Percentiles rank a stretch among this genome's conserved stretches.
Evolutionary conservation across 2,797 vertebrate species (phyloP).

Genomic region (Myiotriccus ornatus): DNA sequence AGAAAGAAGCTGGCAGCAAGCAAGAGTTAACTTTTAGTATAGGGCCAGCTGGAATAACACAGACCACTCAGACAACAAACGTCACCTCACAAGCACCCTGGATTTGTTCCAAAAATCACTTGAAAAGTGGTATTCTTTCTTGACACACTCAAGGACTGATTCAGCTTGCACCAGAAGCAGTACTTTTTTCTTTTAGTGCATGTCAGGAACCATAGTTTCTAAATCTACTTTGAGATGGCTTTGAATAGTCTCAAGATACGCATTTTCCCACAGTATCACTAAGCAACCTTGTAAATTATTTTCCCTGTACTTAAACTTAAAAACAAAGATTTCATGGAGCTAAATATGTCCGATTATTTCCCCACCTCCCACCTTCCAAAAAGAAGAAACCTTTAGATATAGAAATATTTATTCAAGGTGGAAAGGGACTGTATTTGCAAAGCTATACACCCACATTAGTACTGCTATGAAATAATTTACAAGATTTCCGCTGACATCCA

Average conservation of each 20-base stretch:
- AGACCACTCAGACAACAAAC: constrained; percentile 67
- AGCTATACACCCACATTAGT: background rate
- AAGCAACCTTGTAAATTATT: constrained; percentile 4
- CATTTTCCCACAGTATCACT: background rate
- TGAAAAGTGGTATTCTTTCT: constrained; percentile 68
- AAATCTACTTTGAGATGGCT: constrained; percentile 19
- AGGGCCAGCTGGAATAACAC: constrained; percentile 65
- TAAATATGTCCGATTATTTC: background rate
- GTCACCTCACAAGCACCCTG: constrained; percentile 67
- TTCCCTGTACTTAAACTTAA: background rate
- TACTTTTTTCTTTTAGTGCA: background rate
- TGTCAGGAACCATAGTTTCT: constrained; percentile 2
- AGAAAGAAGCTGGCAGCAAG: constrained; percentile 43
- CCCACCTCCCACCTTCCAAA: background rate
- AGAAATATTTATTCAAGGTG: background rate
- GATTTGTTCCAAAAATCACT: constrained; percentile 66
- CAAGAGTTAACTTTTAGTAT: constrained; percentile 60
- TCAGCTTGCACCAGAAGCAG: constrained; percentile 34
- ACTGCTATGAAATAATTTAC: background rate
- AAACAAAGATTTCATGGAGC: background rate
- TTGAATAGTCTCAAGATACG: background rate
- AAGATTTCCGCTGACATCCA: constrained; percentile 25
- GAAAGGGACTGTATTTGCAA: background rate
- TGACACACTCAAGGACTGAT: constrained; percentile 45
- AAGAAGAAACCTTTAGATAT: background rate